Evolutionary conservation across 2,113 vertebrate species (phyloP).

Genomic region (Pelobates fuscus): DNA sequence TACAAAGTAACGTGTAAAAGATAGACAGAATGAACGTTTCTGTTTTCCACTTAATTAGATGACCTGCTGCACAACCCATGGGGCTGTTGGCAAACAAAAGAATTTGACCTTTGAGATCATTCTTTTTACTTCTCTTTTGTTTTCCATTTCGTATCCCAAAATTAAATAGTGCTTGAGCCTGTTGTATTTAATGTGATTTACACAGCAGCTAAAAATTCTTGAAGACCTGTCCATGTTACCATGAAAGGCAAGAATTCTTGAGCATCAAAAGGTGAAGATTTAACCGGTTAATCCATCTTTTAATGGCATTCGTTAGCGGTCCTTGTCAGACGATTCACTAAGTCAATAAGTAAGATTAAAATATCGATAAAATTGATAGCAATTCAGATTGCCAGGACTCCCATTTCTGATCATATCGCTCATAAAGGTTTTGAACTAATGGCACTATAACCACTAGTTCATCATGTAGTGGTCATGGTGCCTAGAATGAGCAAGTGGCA

Average conservation of each 20-base stretch:
- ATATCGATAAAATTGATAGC: no score
- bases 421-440: no score
- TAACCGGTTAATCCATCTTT: no score
- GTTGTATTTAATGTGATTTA: slow-evolving; percentile 29
- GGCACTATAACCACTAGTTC: no score
- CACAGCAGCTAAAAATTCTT: slow-evolving; percentile 37
- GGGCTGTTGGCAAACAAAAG: slow-evolving; percentile 26
- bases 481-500: no score
- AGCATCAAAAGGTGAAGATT: slow-evolving; percentile 11
- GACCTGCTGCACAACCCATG: slow-evolving; percentile 21
- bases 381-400: no score
- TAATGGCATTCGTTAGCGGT: no score
- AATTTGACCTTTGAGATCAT: slow-evolving; percentile 15
- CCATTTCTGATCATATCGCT: no score
- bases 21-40: slow-evolving; percentile 38
- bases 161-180: slow-evolving; percentile 27
- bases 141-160: slow-evolving; percentile 27
- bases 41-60: slow-evolving; percentile 2
- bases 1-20: slow-evolving; percentile 34
- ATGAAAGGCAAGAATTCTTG: slow-evolving; percentile 40
- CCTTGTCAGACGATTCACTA: no score
- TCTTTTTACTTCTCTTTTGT: slow-evolving; percentile 21
- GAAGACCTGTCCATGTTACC: slow-evolving; percentile 32
- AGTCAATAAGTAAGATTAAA: no score
- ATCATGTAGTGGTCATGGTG: no score